Percentiles rank a stretch among this genome's conserved stretches.
Evolutionary conservation across 2,113 vertebrate species (phyloP).

Genomic region (Stomatorhinus ivindoensis): DNA sequence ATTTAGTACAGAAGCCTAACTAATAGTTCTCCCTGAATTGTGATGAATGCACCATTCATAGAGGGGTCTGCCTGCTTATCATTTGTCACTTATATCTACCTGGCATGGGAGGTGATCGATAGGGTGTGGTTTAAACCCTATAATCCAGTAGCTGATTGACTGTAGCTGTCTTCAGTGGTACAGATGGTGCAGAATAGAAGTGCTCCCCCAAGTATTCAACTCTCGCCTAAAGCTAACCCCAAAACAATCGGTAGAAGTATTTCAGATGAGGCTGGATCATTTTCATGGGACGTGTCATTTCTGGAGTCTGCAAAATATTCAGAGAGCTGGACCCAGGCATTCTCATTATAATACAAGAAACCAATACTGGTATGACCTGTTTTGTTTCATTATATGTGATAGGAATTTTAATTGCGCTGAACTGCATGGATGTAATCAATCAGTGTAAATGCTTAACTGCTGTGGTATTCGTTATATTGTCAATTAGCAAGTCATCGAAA

Average conservation of each 20-base stretch:
- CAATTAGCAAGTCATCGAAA: neutral
- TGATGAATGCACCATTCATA: neutral
- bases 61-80: neutral
- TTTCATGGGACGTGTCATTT: neutral
- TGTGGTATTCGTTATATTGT: neutral
- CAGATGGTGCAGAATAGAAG: neutral
- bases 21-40: neutral
- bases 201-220: neutral
- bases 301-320: neutral
- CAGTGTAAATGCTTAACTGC: neutral
- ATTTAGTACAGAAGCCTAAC: neutral
- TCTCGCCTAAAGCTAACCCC: neutral
- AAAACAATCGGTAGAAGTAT: neutral
- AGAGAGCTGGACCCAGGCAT: neutral
- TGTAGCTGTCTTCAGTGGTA: neutral
- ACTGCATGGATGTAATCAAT: neutral
- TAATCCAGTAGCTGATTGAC: neutral
- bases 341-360: neutral
- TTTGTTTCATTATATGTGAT: neutral
- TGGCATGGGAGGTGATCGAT: neutral
- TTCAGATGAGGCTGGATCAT: neutral
- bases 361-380: neutral
- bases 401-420: neutral
- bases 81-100: neutral
- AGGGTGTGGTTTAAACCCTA: neutral